phyloP scores from a whole-genome alignment of 2,797 vertebrate genomes.

The Arrhamphus sclerolepis region DNA sequence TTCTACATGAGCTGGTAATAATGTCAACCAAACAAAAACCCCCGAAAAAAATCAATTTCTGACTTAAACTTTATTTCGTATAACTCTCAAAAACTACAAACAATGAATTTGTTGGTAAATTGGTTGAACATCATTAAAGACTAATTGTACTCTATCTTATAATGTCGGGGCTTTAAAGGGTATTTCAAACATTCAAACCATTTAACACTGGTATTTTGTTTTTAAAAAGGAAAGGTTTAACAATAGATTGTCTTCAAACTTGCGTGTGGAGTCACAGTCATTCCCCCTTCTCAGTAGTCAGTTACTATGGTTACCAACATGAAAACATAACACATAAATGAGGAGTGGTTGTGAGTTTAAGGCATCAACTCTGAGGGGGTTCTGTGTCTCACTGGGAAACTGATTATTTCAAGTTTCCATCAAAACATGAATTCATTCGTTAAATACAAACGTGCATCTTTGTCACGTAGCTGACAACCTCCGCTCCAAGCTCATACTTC shows the following conservation, averaged over 20 bases:
- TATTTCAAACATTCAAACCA: slow-evolving; percentile 30
- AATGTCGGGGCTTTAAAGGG: slow-evolving; percentile 51
- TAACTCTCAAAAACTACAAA: slow-evolving; percentile 62
- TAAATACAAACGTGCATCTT: slow-evolving; percentile 23
- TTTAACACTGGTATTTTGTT: slow-evolving; percentile 22
- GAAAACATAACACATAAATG: slow-evolving; percentile 10
- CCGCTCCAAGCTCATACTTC: slow-evolving; percentile 31
- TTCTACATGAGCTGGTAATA: too few relatives aligned
- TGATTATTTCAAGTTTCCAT: slow-evolving; percentile 47
- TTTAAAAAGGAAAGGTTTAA: background rate
- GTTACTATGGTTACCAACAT: slow-evolving; percentile 7
- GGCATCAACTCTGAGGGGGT: slow-evolving; percentile 32
- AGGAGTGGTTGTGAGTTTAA: slow-evolving; percentile 20
- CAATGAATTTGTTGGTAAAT: slow-evolving; percentile 43
- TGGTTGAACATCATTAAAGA: slow-evolving; percentile 33
- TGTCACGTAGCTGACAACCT: slow-evolving; percentile 39
- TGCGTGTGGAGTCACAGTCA: slow-evolving; percentile 37
- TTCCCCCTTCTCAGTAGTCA: slow-evolving; percentile 49
- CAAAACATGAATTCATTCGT: slow-evolving; percentile 15
- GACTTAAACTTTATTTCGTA: slow-evolving; percentile 68
- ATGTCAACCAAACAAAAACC: too few relatives aligned
- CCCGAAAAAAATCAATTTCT: too few relatives aligned
- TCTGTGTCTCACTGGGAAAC: slow-evolving; percentile 28
- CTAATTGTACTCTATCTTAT: slow-evolving; percentile 35
- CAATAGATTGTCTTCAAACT: slow-evolving; percentile 44